Conservation (phyloP, 53 echinoderm and acorn worm species). For the Zoroaster sp. region DNA sequence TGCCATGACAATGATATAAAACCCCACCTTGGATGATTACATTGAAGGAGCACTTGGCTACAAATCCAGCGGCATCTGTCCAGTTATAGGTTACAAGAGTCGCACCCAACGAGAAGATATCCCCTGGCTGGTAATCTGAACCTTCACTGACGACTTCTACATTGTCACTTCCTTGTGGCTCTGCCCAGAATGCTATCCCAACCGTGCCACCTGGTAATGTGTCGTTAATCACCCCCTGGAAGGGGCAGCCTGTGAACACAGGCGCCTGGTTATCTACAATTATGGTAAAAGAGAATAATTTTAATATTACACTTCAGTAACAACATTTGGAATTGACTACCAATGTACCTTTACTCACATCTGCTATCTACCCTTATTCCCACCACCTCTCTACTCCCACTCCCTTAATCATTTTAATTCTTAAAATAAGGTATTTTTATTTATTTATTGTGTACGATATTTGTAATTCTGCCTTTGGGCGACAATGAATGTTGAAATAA, state of each 20-base stretch:
- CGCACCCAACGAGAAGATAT: constrained; percentile 20
- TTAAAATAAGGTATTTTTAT: too few relatives aligned
- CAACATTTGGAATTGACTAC: background rate
- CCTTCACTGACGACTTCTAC: background rate
- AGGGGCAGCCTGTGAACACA: constrained; percentile 42
- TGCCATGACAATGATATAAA: background rate
- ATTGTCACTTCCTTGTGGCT: constrained; percentile 14
- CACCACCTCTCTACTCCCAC: too few relatives aligned
- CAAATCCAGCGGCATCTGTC: constrained; percentile 27
- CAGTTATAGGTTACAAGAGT: constrained; percentile 43
- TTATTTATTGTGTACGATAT: too few relatives aligned
- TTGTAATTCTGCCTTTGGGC: too few relatives aligned
- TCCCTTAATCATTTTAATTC: too few relatives aligned
- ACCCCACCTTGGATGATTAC: background rate
- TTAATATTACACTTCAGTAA: background rate
- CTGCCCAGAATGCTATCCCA: background rate
- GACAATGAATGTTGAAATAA: too few relatives aligned
- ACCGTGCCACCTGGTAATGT: background rate
- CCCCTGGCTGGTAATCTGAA: constrained; percentile 54
- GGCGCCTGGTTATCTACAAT: constrained; percentile 47
- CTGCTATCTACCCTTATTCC: too few relatives aligned
- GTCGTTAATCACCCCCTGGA: background rate
- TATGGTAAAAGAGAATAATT: background rate
- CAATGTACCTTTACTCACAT: too few relatives aligned
- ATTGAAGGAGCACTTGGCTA: background rate